Evolutionary conservation across 35 echinoderm and acorn worm genomes (phyloP), one percentile per base, ranked within the genome.

Genomic region (Heliocidaris tuberculata): DNA sequence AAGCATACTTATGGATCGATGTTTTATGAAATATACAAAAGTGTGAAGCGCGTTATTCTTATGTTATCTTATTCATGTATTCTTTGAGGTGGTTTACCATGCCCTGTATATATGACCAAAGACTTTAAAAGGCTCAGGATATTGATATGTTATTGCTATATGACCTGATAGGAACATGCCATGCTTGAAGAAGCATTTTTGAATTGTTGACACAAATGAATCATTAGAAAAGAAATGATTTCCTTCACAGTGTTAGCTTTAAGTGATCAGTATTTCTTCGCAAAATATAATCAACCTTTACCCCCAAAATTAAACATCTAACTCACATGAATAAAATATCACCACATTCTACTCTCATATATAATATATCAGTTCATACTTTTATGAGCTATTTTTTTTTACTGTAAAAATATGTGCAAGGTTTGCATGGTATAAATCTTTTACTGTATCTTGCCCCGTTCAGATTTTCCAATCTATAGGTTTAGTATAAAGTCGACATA

Each of bases 401-500:
- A 78, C 65, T 78, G 65, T 78, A 78, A 78, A 78, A 78, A 78
- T 78, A 78, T 78, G 6, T 78, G 65, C 65, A 78, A 78, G 65
- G 65, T 78, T 78, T 78, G 65, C 65, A 78, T 78, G 65, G 65
- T 89, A 48, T 47, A 89, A 32, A 89, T 89, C 4, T 21, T 48
- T 89, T 89, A 89, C 87, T 89, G 87, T 89, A 89, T 89, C 47
- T 89, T 89, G 87, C 87, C 87, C 87, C 87, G 24, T 89, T 32
- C 13, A 89, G 87, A 89, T 89, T 89, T 32, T 47, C 24, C 87
- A 89, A 89, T 78, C 65, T 78, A 27, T 70, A 60, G 65, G 21
- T 78, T n/a, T 78, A 78, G 65, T 78, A n/a, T 78, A 78, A 78
- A 78, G 19, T 78, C 17, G 27, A 78, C 27, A 78, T 78, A 19